Evolutionary conservation across 2,797 vertebrate species (phyloP), one percentile per base, ranked within the genome.

Genomic region (Malurus splendens): DNA sequence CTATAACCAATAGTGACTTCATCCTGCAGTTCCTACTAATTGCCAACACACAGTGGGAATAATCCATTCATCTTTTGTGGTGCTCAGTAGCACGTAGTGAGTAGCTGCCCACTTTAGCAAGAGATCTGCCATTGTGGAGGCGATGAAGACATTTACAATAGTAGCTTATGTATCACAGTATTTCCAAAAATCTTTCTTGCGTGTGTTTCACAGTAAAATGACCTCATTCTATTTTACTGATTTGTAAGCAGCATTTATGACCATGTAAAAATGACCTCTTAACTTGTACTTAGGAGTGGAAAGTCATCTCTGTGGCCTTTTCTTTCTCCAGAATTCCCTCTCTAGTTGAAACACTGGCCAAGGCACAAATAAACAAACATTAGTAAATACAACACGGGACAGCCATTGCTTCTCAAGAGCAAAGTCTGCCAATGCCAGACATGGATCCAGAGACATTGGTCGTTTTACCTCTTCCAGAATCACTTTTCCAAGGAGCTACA

Each of bases 331-430:
- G 75, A 88, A 87, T 82, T 94, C 81, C 66, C 86, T 94, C 82
- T 92, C 88, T 79, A 62, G 83, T 81, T 76, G 65, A 87, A 32
- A 45, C 50, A 59, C 5, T 95, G 94, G 92, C 93, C 62, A 62
- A 67, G n/a, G 82, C 33, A 92, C 90, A 96, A 93, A 92, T 88
- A 94, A 95, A 92, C 64, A 95, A 94, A 93, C 86, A 44, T 82
- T 74, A 86, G 68, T 90, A 92, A 84, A 83, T 52, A 65, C 0
- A 3, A 88, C 59, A 88, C 67, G 55, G 60, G 54, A 68, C n/a
- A n/a, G 76, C 22, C 54, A 45, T 70, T 60, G 57, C 86, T 82
- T 82, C 83, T 85, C 86, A 82, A 65, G 60, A 70, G 62, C 27
- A 78, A 71, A 93, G 56, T 17, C 70, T 88, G 94, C 87, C 92